These are phyloP conservation scores for Henricia sp. DNA, from an alignment of 53 echinoderm and acorn worm species.

Conservation along the genomic window DNA sequence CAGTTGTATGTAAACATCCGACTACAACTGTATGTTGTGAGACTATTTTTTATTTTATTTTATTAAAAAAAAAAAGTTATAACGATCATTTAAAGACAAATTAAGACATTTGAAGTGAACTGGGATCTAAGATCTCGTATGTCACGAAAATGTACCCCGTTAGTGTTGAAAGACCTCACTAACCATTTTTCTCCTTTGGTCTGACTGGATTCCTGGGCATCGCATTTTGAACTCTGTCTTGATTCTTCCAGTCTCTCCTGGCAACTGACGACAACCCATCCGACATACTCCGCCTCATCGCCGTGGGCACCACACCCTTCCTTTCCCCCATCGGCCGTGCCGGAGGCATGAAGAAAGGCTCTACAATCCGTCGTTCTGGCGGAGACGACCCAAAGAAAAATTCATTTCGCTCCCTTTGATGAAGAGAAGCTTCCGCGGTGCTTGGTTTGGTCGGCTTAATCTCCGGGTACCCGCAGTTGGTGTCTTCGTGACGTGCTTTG, in stretches of 20 bases:
- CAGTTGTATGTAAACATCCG: no score
- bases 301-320: neutral
- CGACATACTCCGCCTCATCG: neutral
- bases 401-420: neutral
- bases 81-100: no score
- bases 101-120: no score
- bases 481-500: constrained; percentile 68
- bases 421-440: neutral
- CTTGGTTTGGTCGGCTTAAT: constrained; percentile 10
- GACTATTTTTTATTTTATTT: no score
- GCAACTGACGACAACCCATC: neutral
- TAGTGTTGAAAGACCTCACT: no score
- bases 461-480: constrained; percentile 65
- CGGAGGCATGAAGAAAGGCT: neutral
- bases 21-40: no score
- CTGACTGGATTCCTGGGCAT: constrained; percentile 46
- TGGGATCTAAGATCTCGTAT: no score
- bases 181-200: constrained; percentile 62
- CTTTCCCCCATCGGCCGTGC: neutral
- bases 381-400: neutral
- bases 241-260: constrained; percentile 72
- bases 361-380: neutral
- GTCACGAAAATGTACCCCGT: no score
- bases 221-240: constrained; percentile 72
- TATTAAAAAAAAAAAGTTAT: no score